These are phyloP conservation scores for Parapristionchus giblindavisi DNA, from an alignment of 2,888 invertebrate species.

Conservation along the genomic window DNA sequence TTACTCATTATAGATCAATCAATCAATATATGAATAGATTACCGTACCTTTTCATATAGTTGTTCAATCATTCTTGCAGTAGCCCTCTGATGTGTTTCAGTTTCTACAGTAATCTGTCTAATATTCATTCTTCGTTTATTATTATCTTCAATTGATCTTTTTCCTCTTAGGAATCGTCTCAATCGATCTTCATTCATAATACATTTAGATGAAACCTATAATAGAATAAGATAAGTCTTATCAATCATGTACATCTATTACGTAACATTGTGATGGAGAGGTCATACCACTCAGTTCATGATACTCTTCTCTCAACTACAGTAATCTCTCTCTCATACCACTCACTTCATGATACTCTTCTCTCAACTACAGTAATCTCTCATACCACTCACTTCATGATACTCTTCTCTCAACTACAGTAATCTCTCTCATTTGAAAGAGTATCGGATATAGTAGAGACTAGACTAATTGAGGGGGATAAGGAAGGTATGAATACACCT, in stretches of 20 bases:
- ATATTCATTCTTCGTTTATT: constrained; percentile 8
- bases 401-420: neutral
- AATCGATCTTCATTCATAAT: constrained; percentile 27
- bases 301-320: neutral
- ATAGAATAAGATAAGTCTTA: neutral
- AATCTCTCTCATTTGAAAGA: neutral
- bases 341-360: neutral
- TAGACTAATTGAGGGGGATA: neutral
- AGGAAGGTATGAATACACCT: constrained; percentile 9
- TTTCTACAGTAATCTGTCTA: constrained; percentile 29
- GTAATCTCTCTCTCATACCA: neutral
- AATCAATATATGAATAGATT: neutral
- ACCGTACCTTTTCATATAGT: constrained; percentile 22
- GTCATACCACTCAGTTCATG: neutral
- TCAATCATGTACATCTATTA: neutral
- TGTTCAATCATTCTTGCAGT: constrained; percentile 13
- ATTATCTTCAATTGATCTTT: neutral
- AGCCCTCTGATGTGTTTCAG: constrained; percentile 28
- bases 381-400: neutral
- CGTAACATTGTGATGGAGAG: neutral
- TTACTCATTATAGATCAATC: neutral
- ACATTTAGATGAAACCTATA: constrained; percentile 23
- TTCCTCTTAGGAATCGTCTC: constrained; percentile 12
- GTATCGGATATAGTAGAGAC: neutral
- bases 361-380: neutral